These are phyloP conservation scores for Busseola fusca DNA, from an alignment of 2,888 invertebrate genomes.

Conservation along the genomic window DNA sequence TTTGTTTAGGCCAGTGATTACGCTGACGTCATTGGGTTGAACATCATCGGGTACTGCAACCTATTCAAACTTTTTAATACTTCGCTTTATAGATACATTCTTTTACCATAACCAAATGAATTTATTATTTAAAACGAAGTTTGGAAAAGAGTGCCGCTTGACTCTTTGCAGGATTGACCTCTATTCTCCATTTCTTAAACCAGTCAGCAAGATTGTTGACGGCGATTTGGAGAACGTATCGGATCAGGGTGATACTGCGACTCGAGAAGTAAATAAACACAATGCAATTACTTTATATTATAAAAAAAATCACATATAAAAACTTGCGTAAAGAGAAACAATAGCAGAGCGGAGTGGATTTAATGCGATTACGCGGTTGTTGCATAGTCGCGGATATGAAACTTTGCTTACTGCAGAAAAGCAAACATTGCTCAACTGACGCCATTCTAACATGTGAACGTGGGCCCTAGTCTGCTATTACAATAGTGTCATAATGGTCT, in stretches of 20 bases:
- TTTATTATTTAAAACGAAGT: neutral
- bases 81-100: neutral
- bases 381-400: conserved; percentile 53
- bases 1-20: neutral
- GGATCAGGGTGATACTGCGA: no score
- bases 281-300: conserved; percentile 4
- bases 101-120: neutral
- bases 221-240: no score
- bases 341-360: conserved; percentile 22
- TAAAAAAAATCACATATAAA: conserved; percentile 4
- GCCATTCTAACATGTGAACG: conserved; percentile 22
- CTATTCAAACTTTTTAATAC: neutral
- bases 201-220: no score
- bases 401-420: conserved; percentile 50
- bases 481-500: no score
- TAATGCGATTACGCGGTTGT: conserved; percentile 38
- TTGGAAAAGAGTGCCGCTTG: no score
- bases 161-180: no score
- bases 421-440: conserved; percentile 43
- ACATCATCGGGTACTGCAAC: neutral
- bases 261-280: no score
- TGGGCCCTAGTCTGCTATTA: no score
- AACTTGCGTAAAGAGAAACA: conserved; percentile 19
- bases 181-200: no score
- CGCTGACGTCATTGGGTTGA: neutral